These are phyloP conservation scores for Dinothrombium tinctorium DNA, from an alignment of 1,140 invertebrate genomes.

Conservation along the genomic window DNA sequence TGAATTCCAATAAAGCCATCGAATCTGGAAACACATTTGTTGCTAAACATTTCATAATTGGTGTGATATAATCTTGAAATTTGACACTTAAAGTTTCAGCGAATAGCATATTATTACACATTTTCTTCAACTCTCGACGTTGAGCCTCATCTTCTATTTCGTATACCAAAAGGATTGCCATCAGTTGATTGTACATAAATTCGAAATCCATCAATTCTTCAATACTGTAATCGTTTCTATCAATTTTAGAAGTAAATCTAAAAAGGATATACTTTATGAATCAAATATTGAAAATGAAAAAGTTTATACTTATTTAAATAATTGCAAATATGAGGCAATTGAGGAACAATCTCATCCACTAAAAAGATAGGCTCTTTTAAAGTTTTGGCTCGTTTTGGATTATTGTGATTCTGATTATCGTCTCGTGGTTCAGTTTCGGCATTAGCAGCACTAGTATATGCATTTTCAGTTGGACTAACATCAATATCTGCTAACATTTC, in stretches of 20 bases:
- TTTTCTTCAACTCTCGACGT: neutral
- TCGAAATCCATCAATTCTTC: neutral
- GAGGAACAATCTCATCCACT: conserved; percentile 1
- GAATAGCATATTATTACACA: neutral
- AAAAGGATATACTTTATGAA: neutral
- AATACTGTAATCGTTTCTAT: neutral
- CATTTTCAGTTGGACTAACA: neutral
- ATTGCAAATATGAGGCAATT: conserved; percentile 4
- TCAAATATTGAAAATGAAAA: neutral
- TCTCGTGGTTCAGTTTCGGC: neutral
- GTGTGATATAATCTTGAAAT: neutral
- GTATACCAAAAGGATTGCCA: neutral
- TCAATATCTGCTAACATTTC: neutral
- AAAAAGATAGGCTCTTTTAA: neutral
- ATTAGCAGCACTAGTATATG: neutral
- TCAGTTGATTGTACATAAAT: conserved; percentile 5
- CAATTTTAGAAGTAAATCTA: neutral
- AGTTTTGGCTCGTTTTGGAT: neutral
- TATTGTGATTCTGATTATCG: neutral
- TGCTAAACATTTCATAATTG: conserved; percentile 5
- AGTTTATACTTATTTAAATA: conserved; percentile 2
- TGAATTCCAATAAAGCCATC: neutral
- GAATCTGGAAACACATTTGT: neutral
- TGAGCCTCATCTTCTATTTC: conserved; percentile 7
- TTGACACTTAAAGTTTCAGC: neutral